Base-by-base conservation (phyloP, 2,113 vertebrate species). In the Antidorcas marsupialis region DNA sequence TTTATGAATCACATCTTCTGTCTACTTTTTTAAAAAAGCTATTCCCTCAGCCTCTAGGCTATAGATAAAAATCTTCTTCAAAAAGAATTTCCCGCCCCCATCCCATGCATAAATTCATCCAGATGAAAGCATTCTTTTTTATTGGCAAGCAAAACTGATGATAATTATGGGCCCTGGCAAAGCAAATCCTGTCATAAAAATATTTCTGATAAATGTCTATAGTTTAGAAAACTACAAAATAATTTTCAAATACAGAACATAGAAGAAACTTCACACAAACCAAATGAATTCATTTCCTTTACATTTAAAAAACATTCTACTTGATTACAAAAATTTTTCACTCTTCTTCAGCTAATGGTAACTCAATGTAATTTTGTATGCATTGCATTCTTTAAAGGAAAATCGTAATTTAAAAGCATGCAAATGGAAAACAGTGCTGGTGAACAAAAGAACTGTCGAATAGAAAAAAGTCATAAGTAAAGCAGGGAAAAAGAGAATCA, bases 181-280 rank as follows among this genome's bases (percentile, higher is more conserved):
- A 95, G 25, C 67, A 98, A 97, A 52, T 91, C 30, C 0, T 0
- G 83, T 96, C 55, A 96, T 95, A 97, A 98, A 98, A 95, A 93
- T 94, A 89, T 92, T 98, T 91, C 79, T 97, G 71, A 93, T 94
- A 98, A 97, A 98, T 90, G 55, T 97, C 98, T 94, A 97, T 57
- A 62, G 30, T 94, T 98, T 95, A 59, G 45, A 96, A 98, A 97
- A 96, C 25, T 94, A 82, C 64, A 97, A 97, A 97, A 90, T 33
- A 12, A 89, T 85, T 97, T 97, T 95, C 84, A 96, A 45, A 93
- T 79, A 39, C 39, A 87, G 67, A 94, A 60, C 23, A 74, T 10
- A 55, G 25, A 47, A 55, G 92, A 78, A 13, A 17, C 21, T 91
- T 96, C 27, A 92, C 28, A 64, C 9, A 64, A 82, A 47, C 28